phyloP scores from a whole-genome alignment of 2,888 invertebrate species.

The Drosophila limbata region DNA sequence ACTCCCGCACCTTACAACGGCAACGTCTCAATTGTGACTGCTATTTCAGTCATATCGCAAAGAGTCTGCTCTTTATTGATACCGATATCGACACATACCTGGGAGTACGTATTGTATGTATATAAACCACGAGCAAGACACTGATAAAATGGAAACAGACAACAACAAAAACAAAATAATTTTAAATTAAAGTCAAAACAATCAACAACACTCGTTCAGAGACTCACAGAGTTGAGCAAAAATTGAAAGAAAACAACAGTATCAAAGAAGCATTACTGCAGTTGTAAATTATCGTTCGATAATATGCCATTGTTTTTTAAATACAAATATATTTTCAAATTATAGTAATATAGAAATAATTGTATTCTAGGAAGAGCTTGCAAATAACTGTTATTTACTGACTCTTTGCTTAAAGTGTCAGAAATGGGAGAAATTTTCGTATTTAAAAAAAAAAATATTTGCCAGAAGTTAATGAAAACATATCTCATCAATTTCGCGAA shows the following conservation, averaged over 20 bases:
- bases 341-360: too few species aligned
- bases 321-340: background rate
- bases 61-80: conserved; percentile 31
- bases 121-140: background rate
- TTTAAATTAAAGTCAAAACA: background rate
- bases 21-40: conserved; percentile 54
- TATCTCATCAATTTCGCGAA: too few species aligned
- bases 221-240: background rate
- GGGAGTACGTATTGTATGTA: background rate
- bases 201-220: background rate
- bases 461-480: too few species aligned
- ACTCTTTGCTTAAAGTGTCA: too few species aligned
- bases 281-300: background rate
- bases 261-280: background rate
- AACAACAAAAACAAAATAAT: conserved; percentile 3
- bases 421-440: too few species aligned
- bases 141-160: conserved; percentile 12
- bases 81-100: conserved; percentile 16
- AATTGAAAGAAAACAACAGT: background rate
- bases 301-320: background rate
- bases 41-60: conserved; percentile 24
- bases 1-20: conserved; percentile 4
- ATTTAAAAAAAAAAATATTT: too few species aligned
- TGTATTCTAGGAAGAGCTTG: too few species aligned
- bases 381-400: too few species aligned